Conservation (phyloP, 1,140 invertebrate genomes). For the Hypothenemus hampei region DNA sequence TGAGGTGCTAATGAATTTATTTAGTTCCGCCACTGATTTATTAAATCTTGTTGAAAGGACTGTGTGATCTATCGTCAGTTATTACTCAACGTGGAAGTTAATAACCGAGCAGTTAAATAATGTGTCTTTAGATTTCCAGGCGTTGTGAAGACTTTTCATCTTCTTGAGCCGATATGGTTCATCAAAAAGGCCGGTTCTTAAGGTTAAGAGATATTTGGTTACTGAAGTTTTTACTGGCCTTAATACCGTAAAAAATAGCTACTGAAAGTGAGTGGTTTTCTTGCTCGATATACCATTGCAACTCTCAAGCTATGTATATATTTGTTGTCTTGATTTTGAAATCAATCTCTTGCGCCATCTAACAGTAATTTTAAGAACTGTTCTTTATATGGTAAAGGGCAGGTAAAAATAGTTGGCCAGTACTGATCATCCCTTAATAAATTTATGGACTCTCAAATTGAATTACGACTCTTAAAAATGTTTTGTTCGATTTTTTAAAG, state of each 20-base stretch:
- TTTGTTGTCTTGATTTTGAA: not conserved
- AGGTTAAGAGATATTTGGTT: not conserved
- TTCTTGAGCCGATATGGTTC: not conserved
- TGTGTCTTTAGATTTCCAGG: conserved; percentile 1
- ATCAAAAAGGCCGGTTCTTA: not conserved
- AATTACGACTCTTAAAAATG: conserved; percentile 3
- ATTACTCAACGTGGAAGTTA: conserved; percentile 12
- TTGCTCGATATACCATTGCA: not conserved
- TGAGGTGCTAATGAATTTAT: not conserved
- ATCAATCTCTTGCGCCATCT: conserved; percentile 1
- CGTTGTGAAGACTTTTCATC: not conserved
- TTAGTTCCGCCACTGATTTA: not conserved
- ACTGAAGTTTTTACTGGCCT: not conserved
- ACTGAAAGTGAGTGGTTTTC: not conserved
- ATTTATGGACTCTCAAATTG: conserved; percentile 4
- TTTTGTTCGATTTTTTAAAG: not conserved
- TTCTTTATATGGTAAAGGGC: not conserved
- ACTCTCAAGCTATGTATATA: not conserved
- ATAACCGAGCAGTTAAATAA: conserved; percentile 7
- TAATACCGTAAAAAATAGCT: not conserved
- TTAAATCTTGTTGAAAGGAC: conserved; percentile 4
- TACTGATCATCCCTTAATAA: not conserved
- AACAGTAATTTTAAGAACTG: not conserved
- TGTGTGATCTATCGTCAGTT: conserved; percentile 6
- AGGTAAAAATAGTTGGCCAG: conserved; percentile 7